A percentile compares a stretch with the other conserved stretches of the same genome.
Conservation (phyloP, 2,888 invertebrate species). For the Tenthredo scrophulariae region DNA sequence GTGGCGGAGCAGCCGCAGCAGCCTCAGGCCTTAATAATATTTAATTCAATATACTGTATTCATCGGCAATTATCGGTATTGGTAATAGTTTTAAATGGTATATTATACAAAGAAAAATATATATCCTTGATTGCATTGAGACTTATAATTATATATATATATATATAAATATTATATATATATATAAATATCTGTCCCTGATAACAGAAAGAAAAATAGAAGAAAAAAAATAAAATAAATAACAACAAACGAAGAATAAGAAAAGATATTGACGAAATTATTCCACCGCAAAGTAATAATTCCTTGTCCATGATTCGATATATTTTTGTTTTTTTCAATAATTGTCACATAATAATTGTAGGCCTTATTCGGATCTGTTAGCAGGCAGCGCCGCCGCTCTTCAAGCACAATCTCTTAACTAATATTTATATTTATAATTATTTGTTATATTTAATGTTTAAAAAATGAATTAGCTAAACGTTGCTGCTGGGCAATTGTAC, state of each 20-base stretch:
- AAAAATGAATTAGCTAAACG: slow-evolving; percentile 67
- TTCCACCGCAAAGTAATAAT: neutral
- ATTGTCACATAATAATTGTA: slow-evolving; percentile 30
- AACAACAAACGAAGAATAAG: neutral
- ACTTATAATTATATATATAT: neutral
- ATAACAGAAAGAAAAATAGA: neutral
- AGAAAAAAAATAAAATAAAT: neutral
- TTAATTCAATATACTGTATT: slow-evolving; percentile 23
- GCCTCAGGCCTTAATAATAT: slow-evolving; percentile 49
- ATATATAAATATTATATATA: neutral
- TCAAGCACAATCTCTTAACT: slow-evolving; percentile 62
- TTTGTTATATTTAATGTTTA: slow-evolving; percentile 57
- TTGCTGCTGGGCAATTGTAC: slow-evolving; percentile 66
- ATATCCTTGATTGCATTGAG: neutral
- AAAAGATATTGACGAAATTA: neutral
- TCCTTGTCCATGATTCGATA: slow-evolving; percentile 37
- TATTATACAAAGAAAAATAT: slow-evolving; percentile 11
- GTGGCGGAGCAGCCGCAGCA: slow-evolving; percentile 53
- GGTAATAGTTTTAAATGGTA: neutral
- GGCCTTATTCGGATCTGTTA: slow-evolving; percentile 44
- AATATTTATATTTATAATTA: slow-evolving; percentile 55
- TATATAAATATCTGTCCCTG: slow-evolving; percentile 13
- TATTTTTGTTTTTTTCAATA: neutral
- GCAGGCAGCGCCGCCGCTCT: slow-evolving; percentile 55
- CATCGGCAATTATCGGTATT: neutral